Percentiles rank a stretch among this genome's conserved stretches.
Evolutionary conservation across 2,797 vertebrate species (phyloP).

Genomic region (Oreonectes daqikongensis): DNA sequence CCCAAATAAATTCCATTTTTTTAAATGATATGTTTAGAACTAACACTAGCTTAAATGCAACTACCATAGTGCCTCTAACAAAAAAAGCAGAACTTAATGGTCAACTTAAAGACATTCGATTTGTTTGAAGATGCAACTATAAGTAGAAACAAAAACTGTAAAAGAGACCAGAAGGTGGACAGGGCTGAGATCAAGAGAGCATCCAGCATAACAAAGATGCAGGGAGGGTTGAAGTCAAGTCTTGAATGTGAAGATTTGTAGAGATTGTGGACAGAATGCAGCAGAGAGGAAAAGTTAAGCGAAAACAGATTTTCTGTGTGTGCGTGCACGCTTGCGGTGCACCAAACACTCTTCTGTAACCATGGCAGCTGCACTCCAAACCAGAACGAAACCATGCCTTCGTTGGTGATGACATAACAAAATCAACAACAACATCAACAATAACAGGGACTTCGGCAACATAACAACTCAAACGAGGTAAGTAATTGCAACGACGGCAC

Average conservation of each 20-base stretch:
- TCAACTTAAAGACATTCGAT: too few relatives aligned
- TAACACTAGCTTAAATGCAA: too few relatives aligned
- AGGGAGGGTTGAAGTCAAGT: background rate
- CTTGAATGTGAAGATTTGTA: background rate
- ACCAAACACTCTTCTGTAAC: slow-evolving; percentile 58
- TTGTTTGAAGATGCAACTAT: too few relatives aligned
- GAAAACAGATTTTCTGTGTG: slow-evolving; percentile 66
- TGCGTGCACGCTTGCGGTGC: slow-evolving; percentile 22
- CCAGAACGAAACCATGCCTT: slow-evolving; percentile 45
- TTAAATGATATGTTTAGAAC: too few relatives aligned
- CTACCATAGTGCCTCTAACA: too few relatives aligned
- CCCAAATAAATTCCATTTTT: too few relatives aligned
- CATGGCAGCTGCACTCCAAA: slow-evolving; percentile 32
- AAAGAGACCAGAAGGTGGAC: background rate
- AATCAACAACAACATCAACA: slow-evolving; percentile 34
- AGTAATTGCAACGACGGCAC: slow-evolving; percentile 31
- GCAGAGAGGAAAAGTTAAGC: slow-evolving; percentile 67
- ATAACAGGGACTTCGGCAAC: slow-evolving; percentile 43
- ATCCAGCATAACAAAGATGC: background rate
- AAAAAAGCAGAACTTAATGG: too few relatives aligned
- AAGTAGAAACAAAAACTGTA: too few relatives aligned
- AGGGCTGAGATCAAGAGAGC: background rate
- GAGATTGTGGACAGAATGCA: slow-evolving; percentile 29
- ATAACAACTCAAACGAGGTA: slow-evolving; percentile 36
- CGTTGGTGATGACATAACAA: slow-evolving; percentile 62